Evolutionary conservation across 2,113 vertebrate genomes (phyloP), one percentile per base, ranked within the genome.

Genomic region (Hippocampus comes): DNA sequence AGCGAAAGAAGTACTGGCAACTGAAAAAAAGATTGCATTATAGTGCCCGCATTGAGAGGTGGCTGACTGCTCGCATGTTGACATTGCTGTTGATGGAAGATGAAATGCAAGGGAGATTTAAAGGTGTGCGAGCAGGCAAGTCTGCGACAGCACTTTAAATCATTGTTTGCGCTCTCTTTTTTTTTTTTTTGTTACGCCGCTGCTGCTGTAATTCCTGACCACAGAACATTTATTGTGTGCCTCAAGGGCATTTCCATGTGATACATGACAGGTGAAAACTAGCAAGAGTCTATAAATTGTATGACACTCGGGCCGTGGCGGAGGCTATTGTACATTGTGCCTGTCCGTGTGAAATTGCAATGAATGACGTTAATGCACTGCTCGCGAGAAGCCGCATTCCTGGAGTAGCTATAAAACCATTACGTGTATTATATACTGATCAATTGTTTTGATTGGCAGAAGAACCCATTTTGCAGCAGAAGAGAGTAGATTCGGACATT

Each of bases 201-300:
- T 46, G 43, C 64, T 48, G 42, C 43, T 66, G 38, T 61, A 38
- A 66, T 60, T 61, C 70, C 49, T 23, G 65, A 21, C 56, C 20
- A 10, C 63, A 43, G 34, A 10, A 34, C 23, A 14, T 63, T 63
- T 63, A 10, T 21, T 71, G 34, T 55, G 11, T 55, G 42, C n/a
- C 64, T 42, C 65, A 68, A 68, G 66, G 43, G 30, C 46, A 69
- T 75, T 64, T 56, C 30, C 57, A 53, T 23, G 9, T 34, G 67
- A 70, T 46, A 60, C 68, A 30, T 61, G 38, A 46, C 55, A 65
- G 38, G 11, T 67, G 25, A 43, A 53, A 53, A 66, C 64, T 48
- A 17, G 64, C 15, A 20, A 43, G 61, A 65, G 42, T 66, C 41
- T 65, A 25, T 65, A 46, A 65, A 65, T 65, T 65, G 7, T 1